Evolutionary conservation across 2,797 vertebrate genomes (phyloP).

Genomic region (Mareca strepera): DNA sequence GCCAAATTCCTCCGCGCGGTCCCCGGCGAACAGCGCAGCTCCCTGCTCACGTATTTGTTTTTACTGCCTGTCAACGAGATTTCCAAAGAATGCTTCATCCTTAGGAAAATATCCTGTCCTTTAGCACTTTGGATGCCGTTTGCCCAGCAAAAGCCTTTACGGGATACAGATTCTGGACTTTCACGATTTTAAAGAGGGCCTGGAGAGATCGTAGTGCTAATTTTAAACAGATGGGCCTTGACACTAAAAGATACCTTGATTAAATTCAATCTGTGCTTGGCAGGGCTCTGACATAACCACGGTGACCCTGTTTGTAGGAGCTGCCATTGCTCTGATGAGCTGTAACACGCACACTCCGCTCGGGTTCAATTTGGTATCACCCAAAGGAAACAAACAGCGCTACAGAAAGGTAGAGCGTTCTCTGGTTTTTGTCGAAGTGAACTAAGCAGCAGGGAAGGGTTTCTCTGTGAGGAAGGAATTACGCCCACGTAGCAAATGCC

Average conservation of each 20-base stretch:
- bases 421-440: constrained; percentile 21
- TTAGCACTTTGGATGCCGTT: not conserved
- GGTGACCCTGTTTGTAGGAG: constrained; percentile 26
- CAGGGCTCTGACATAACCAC: constrained; percentile 33
- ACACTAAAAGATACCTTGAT: constrained; percentile 28
- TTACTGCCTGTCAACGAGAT: not conserved
- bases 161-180: fast-evolving
- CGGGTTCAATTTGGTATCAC: not conserved
- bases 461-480: constrained; percentile 62
- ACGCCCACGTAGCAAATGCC: constrained; percentile 55
- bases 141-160: not conserved
- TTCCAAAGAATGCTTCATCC: not conserved
- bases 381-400: constrained; percentile 52
- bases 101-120: constrained; percentile 15
- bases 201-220: constrained; percentile 6
- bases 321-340: not conserved
- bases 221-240: constrained; percentile 56
- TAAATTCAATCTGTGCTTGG: constrained; percentile 47
- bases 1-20: not conserved
- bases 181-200: constrained; percentile 9
- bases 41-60: not conserved
- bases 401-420: not conserved
- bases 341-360: not conserved
- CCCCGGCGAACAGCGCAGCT: not conserved
- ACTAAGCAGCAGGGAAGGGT: constrained; percentile 60